A percentile compares a stretch with the other conserved stretches of the same genome.
These are phyloP conservation scores for Merops nubicus DNA, from an alignment of 2,113 vertebrate species.

Conservation along the genomic window DNA sequence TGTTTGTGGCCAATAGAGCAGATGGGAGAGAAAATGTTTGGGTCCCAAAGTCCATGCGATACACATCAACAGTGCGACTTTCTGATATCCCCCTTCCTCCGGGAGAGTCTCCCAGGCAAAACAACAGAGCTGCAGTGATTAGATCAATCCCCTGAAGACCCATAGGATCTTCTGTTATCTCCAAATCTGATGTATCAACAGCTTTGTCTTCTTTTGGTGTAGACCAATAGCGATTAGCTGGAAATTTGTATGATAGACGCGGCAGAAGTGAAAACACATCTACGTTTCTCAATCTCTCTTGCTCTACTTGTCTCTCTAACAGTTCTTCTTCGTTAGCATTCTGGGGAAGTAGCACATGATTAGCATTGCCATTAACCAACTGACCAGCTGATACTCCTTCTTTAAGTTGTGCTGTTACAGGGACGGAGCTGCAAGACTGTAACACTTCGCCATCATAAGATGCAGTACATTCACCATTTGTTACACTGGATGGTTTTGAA, in stretches of 20 bases:
- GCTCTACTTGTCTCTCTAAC: constrained; percentile 79
- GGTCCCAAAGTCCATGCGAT: constrained; percentile 90
- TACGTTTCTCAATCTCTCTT: constrained; percentile 78
- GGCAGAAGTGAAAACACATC: constrained; percentile 79
- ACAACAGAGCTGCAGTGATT: constrained; percentile 92
- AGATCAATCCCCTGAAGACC: constrained; percentile 94
- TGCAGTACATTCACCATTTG: constrained; percentile 71
- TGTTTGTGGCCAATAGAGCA: constrained; percentile 93
- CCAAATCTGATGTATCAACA: constrained; percentile 93
- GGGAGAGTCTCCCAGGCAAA: constrained; percentile 94
- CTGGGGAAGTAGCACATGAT: constrained; percentile 77
- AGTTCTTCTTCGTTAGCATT: constrained; percentile 75
- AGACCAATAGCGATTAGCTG: constrained; percentile 76
- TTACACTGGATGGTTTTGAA: constrained; percentile 62
- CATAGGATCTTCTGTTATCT: constrained; percentile 90
- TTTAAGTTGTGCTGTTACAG: constrained; percentile 74
- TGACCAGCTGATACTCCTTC: constrained; percentile 73
- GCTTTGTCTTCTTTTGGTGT: constrained; percentile 89
- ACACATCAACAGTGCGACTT: constrained; percentile 85
- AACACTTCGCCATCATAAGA: constrained; percentile 66
- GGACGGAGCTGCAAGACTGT: constrained; percentile 75
- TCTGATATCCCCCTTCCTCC: constrained; percentile 93
- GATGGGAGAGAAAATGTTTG: constrained; percentile 96
- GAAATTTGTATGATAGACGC: constrained; percentile 75
- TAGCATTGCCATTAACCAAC: constrained; percentile 83